A percentile compares a stretch with the other conserved stretches of the same genome.
Evolutionary conservation across 1,140 invertebrate species (phyloP).

Genomic region (Globodera rostochiensis): DNA sequence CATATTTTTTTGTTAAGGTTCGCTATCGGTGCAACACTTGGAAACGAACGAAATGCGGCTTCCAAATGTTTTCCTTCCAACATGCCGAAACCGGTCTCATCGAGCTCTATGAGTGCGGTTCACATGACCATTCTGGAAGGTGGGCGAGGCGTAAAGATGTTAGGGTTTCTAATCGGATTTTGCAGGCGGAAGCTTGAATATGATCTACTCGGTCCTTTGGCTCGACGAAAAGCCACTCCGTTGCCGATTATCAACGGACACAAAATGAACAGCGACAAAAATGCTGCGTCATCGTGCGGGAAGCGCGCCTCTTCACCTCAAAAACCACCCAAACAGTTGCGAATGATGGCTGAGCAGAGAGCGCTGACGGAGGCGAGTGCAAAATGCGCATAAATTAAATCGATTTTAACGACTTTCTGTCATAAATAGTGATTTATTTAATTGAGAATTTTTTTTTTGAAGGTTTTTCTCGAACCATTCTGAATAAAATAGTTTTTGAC

Average conservation of each 20-base stretch:
- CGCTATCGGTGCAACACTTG: slow-evolving; percentile 30
- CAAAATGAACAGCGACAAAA: not conserved
- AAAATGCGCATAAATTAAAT: slow-evolving; percentile 1
- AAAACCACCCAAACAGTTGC: slow-evolving; percentile 3
- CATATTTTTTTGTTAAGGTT: not conserved
- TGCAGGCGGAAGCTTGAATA: slow-evolving; percentile 26
- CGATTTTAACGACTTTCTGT: not conserved
- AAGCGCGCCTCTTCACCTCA: not conserved
- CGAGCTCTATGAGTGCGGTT: slow-evolving; percentile 27
- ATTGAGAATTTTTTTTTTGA: too few relatives aligned
- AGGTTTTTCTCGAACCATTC: too few relatives aligned
- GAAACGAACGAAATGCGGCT: slow-evolving; percentile 29
- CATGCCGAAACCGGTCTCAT: slow-evolving; percentile 18
- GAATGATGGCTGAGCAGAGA: slow-evolving; percentile 6
- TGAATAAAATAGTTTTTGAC: too few relatives aligned
- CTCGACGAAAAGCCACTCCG: slow-evolving; percentile 1
- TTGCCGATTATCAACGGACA: not conserved
- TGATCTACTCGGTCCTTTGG: slow-evolving; percentile 16
- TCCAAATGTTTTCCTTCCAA: slow-evolving; percentile 27
- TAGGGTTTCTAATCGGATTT: not conserved
- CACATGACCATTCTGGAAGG: slow-evolving; percentile 29
- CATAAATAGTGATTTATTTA: not conserved
- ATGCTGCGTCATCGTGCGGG: not conserved
- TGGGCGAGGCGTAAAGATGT: not conserved
- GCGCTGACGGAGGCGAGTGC: not conserved